Evolutionary conservation across 2,888 invertebrate genomes (phyloP).

Genomic region (Periphyllus acericola): DNA sequence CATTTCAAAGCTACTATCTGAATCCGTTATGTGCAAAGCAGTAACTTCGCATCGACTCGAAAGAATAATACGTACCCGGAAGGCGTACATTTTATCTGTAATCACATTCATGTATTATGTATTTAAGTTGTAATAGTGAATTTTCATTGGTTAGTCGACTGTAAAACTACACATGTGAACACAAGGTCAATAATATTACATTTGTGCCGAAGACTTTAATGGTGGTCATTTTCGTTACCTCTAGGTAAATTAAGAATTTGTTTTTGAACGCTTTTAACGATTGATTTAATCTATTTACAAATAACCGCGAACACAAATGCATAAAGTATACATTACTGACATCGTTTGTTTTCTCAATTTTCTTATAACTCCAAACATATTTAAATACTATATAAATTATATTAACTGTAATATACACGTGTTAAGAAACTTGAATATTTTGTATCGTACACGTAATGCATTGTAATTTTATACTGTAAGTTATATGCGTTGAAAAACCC

Average conservation of each 20-base stretch:
- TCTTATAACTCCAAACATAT: no score
- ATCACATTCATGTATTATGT: no score
- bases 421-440: neutral
- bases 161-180: neutral
- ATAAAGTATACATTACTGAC: neutral
- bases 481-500: neutral
- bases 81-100: no score
- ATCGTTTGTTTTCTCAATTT: no score
- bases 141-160: neutral
- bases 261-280: neutral
- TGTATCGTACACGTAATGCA: neutral
- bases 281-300: neutral
- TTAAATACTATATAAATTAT: no score
- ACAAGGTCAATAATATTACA: neutral
- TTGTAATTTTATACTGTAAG: neutral
- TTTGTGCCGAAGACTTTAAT: conserved; percentile 39
- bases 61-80: no score
- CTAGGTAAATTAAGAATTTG: neutral
- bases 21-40: no score
- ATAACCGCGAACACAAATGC: neutral
- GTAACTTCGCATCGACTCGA: no score
- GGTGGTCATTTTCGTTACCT: conserved; percentile 1
- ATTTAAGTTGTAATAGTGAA: no score
- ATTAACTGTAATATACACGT: no score
- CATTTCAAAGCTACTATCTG: no score